Evolutionary conservation across 2,797 vertebrate species (phyloP).

Genomic region (Microtus obscurus): DNA sequence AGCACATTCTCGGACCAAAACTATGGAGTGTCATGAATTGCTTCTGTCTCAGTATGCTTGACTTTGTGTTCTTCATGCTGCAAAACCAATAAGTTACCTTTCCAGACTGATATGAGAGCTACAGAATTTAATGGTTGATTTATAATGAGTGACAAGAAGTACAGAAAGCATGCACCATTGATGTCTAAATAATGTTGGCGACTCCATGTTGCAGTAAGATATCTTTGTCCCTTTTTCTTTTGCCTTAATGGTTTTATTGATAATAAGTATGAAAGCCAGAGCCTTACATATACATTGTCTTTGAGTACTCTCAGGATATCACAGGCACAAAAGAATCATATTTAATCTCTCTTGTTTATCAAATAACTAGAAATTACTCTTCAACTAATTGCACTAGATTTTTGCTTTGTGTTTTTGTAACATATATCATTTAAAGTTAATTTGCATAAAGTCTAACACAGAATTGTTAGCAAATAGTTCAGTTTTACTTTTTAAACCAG

Average conservation of each 20-base stretch:
- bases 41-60: not conserved
- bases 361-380: conserved; percentile 28
- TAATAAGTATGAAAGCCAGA: not conserved
- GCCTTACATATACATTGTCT: not conserved
- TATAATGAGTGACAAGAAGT: not conserved
- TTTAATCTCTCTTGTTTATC: conserved; percentile 11
- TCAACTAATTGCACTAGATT: not conserved
- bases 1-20: not conserved
- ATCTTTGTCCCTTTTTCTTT: not conserved
- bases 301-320: not conserved
- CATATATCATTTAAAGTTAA: conserved; percentile 9
- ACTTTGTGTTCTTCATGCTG: not conserved
- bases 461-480: conserved; percentile 39
- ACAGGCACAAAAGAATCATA: not conserved
- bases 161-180: not conserved
- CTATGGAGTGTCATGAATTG: not conserved
- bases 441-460: not conserved
- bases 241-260: not conserved
- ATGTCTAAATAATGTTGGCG: conserved; percentile 7
- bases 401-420: not conserved
- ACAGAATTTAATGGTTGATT: not conserved
- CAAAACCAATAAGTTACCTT: not conserved
- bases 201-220: not conserved
- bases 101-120: not conserved
- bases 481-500: not conserved